phyloP scores from a whole-genome alignment of 1,140 invertebrate species.

The Mactra quadrangularis region DNA sequence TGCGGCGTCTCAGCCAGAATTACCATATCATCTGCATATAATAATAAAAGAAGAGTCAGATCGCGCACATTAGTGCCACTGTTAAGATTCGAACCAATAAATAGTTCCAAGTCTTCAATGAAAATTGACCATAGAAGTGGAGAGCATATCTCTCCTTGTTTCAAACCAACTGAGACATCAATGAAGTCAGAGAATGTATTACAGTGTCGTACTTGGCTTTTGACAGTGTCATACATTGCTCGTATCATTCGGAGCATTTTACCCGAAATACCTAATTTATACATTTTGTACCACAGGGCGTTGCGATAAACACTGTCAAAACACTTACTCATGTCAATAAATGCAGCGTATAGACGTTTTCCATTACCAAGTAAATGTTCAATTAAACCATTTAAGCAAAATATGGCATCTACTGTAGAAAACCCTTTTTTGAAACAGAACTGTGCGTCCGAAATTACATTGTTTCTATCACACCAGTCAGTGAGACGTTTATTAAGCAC shows the following conservation, averaged over 20 bases:
- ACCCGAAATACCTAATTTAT: conserved; percentile 3
- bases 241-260: conserved; percentile 16
- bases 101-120: conserved; percentile 18
- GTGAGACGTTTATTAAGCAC: conserved; percentile 35
- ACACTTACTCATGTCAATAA: conserved; percentile 21
- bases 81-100: neutral
- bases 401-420: conserved; percentile 32
- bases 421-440: conserved; percentile 31
- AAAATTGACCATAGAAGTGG: conserved; percentile 8
- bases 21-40: conserved; percentile 41
- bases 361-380: conserved; percentile 16
- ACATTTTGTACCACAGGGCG: conserved; percentile 24
- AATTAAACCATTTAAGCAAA: conserved; percentile 32
- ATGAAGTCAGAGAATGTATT: conserved; percentile 9
- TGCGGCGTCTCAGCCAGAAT: conserved; percentile 4
- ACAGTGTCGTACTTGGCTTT: conserved; percentile 16
- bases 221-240: conserved; percentile 14
- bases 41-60: neutral
- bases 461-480: neutral
- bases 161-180: conserved; percentile 19
- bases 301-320: conserved; percentile 20
- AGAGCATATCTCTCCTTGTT: conserved; percentile 36
- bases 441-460: conserved; percentile 32
- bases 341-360: neutral
- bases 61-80: neutral